Base-by-base conservation (phyloP, 2,113 vertebrate genomes). In the Lamprologus callipterus region DNA sequence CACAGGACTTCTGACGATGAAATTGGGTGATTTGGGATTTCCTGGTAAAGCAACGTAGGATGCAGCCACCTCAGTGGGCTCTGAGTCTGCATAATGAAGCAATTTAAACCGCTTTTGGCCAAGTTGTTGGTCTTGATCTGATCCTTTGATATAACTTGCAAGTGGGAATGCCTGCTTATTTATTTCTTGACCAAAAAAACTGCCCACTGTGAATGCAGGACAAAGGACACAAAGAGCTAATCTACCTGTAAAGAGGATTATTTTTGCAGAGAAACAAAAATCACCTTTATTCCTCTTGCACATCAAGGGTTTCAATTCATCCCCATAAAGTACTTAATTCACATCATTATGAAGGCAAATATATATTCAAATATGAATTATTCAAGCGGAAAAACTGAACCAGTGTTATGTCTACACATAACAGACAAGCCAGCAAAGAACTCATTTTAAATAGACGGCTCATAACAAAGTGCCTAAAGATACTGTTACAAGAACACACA, bases 11-110 rank as follows among this genome's bases (percentile, higher is more conserved):
- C 51, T 83, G 58, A 37, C 23, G 78, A 33, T 21, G 58, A 89
- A 87, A 58, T 47, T 91, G 35, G 81, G 54, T 83, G 78, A 82
- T 93, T 89, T 75, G 13, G 87, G 89, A 87, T 87, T 92, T 90
- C 78, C 83, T 47, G 57, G 53, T 85, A 45, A 86, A 57, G 79
- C 13, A 26, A 70, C 21, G 42, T 81, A 87, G 75, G 75, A 85
- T 83, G 78, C 57, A 91, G 87, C 88, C 58, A 90, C 86, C 54
- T 82, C 79, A 9, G 12, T 75, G 49, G 83, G 79, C 85, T 88
- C n/a, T 57, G 73, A 85, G 75, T 81, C 79, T 80, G 79, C 3
- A 13, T 84, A 89, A 80, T 88, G 85, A 75, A 88, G 63, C 37
- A n/a, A 81, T 60, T 45, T 81, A 85, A 90, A 87, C 73, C 33